A percentile compares a stretch with the other conserved stretches of the same genome.
phyloP scores from a whole-genome alignment of 2,113 vertebrate species.

The Cromileptes altivelis region DNA sequence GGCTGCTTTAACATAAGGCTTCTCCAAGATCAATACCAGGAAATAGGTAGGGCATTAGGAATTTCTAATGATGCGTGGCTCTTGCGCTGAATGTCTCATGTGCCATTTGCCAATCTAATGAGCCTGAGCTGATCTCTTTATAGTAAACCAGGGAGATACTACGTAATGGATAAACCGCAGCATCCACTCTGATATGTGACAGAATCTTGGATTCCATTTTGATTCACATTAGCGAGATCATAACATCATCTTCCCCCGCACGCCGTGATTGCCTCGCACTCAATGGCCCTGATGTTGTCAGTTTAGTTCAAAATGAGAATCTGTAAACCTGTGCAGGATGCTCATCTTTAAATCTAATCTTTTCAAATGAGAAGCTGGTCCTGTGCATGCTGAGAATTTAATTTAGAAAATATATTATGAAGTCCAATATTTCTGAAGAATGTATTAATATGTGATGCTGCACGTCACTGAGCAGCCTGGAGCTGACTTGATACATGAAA shows the following conservation, averaged over 20 bases:
- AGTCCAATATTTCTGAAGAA: conserved; percentile 50
- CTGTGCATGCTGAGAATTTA: conserved; percentile 65
- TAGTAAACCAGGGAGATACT: conserved; percentile 49
- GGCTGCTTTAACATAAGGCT: conserved; percentile 56
- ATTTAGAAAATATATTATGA: conserved; percentile 56
- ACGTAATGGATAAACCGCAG: conserved; percentile 59
- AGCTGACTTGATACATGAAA: conserved; percentile 20
- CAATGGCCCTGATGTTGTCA: conserved; percentile 52
- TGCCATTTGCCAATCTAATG: conserved; percentile 71
- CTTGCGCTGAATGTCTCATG: conserved; percentile 33
- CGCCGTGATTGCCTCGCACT: conserved; percentile 38
- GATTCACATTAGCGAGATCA: conserved; percentile 69
- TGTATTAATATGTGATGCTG: conserved; percentile 50
- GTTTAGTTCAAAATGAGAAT: conserved; percentile 66
- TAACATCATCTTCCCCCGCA: conserved; percentile 41
- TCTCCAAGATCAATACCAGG: conserved; percentile 68
- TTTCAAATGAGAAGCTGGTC: conserved; percentile 58
- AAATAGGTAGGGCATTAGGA: conserved; percentile 68
- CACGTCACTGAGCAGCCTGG: conserved; percentile 16
- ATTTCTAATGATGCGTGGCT: conserved; percentile 51
- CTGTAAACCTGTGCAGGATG: conserved; percentile 52
- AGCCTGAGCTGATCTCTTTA: conserved; percentile 62
- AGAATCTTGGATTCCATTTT: conserved; percentile 67
- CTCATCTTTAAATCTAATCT: conserved; percentile 62
- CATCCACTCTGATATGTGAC: conserved; percentile 47